These are phyloP conservation scores for Eupleurogrammus muticus DNA, from an alignment of 2,797 vertebrate genomes.

Conservation along the genomic window DNA sequence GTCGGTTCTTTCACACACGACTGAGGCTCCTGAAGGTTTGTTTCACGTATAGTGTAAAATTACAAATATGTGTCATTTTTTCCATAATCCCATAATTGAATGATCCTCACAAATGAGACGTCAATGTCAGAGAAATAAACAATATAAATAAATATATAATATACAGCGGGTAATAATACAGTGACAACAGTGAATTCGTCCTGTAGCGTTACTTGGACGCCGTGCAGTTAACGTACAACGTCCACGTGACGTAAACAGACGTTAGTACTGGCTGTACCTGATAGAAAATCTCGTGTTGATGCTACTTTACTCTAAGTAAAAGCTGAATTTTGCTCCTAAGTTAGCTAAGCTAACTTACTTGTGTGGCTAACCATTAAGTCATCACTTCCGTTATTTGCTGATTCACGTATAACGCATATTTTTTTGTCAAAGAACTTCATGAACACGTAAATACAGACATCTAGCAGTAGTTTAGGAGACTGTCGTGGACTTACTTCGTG, in stretches of 20 bases:
- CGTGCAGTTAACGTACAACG: neutral
- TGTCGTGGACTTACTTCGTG: conserved; percentile 48
- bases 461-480: accelerated
- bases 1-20: too few species aligned
- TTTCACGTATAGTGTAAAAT: too few species aligned
- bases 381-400: conserved; percentile 35
- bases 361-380: neutral
- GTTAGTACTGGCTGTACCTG: neutral
- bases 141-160: too few species aligned
- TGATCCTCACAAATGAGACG: too few species aligned
- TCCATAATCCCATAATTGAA: too few species aligned
- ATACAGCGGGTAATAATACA: too few species aligned
- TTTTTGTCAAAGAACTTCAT: neutral
- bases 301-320: neutral
- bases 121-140: too few species aligned
- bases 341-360: conserved; percentile 25
- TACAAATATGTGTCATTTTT: too few species aligned
- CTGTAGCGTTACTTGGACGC: neutral
- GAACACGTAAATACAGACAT: accelerated
- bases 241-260: neutral
- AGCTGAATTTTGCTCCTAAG: conserved; percentile 4
- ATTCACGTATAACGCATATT: neutral
- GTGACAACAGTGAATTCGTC: too few species aligned
- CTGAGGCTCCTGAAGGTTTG: too few species aligned
- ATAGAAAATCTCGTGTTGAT: neutral